Base-by-base conservation (phyloP, 2,797 vertebrate genomes). In the Ptychobarbus kaznakovi region DNA sequence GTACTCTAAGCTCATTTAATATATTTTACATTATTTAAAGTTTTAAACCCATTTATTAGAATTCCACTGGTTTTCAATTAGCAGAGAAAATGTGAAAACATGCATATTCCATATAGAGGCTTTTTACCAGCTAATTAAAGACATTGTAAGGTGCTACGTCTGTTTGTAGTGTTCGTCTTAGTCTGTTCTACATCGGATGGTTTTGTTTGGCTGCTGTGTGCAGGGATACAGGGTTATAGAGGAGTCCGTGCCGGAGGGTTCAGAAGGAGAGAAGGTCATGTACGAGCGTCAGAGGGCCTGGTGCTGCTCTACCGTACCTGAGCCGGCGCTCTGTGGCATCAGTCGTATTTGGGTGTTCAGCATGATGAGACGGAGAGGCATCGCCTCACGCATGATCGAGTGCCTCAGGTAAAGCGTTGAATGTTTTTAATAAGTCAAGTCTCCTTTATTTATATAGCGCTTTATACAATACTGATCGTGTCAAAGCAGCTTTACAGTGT, bases 281-380 rank as follows among this genome's bases (percentile, higher is more conserved):
- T 98, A 97, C 91, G 98, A 99, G 90, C 95, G 97, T 32, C 98
- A 99, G 90, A 96, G 98, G 84, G 98, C 98, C 0, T 99, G 98
- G 98, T 99, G 98, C 93, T 99, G 98, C 88, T 99, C 98, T 80
- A 98, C 96, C 0, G 95, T 93, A 11, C 95, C 98, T 1, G 98
- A 99, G 75, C 97, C 98, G 0, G 98, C 98, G 0, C 96, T 99
- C 83, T 99, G 98, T 51, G 98, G 98, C 25, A 97, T 99, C 90
- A 99, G 98, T 89, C 97, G 98, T 16, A 99, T 99, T 91, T 99
- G 98, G 98, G 98, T 99, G 0, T 98, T 99, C 92, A 98, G 95
- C 91, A 96, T 98, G 96, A 98, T 99, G 97, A 96, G 98, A 61
- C 95, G 98, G 44, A 96, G 94, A 92, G 97, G 97, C 92, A 96